These are phyloP conservation scores for Pasiphila rectangulata DNA, from an alignment of 2,888 invertebrate species.

Conservation along the genomic window DNA sequence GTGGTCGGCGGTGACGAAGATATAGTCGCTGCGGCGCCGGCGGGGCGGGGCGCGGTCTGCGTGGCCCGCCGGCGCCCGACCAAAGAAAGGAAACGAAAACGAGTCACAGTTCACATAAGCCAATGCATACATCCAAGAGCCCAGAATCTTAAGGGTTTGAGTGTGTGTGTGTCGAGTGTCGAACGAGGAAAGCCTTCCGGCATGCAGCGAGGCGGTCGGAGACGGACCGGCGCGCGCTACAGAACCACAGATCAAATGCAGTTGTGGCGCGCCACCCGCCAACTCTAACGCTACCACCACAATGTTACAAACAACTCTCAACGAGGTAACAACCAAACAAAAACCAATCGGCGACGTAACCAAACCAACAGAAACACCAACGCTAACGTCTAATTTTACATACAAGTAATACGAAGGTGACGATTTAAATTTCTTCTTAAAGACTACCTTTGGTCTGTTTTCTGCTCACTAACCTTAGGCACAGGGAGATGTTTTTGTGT, in stretches of 20 bases:
- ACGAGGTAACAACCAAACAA: constrained; percentile 57
- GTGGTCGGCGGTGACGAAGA: constrained; percentile 52
- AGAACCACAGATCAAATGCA: constrained; percentile 82
- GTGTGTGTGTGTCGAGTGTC: constrained; percentile 73
- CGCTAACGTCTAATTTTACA: constrained; percentile 80
- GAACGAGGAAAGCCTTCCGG: constrained; percentile 78
- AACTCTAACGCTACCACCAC: constrained; percentile 76
- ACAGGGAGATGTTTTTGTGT: constrained; percentile 99
- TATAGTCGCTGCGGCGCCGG: constrained; percentile 72
- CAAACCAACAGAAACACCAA: constrained; percentile 78
- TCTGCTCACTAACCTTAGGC: constrained; percentile 99
- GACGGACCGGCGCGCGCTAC: constrained; percentile 69
- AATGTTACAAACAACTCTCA: constrained; percentile 65
- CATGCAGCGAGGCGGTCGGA: constrained; percentile 74
- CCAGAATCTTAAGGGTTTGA: constrained; percentile 81
- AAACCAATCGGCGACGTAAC: constrained; percentile 73
- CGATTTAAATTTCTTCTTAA: constrained; percentile 80
- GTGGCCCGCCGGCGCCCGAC: constrained; percentile 66
- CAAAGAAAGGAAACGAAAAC: constrained; percentile 81
- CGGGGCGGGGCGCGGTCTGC: constrained; percentile 55
- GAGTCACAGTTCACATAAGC: constrained; percentile 81
- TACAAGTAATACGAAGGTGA: constrained; percentile 81
- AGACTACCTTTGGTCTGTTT: constrained; percentile 87
- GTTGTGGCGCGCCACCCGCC: constrained; percentile 76
- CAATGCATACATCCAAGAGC: constrained; percentile 82